Percentiles rank a stretch among this genome's conserved stretches.
Conservation (phyloP, 2,113 vertebrate genomes). For the Mobula birostris region DNA sequence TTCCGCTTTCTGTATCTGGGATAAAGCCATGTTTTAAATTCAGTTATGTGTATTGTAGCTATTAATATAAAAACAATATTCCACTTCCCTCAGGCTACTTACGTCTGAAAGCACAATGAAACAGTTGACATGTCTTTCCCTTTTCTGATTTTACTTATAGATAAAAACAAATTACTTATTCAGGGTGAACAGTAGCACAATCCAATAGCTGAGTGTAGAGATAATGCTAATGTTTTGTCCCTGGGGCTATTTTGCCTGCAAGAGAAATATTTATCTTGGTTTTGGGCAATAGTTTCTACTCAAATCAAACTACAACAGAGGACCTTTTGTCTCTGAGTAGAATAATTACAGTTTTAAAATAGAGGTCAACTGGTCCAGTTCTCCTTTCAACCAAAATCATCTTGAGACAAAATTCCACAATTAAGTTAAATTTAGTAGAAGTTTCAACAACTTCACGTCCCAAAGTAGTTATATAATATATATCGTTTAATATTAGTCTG, state of each 20-base stretch:
- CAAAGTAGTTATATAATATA: background rate
- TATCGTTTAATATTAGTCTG: too few species aligned
- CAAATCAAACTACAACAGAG: background rate
- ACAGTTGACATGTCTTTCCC: background rate
- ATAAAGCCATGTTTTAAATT: slow-evolving; percentile 23
- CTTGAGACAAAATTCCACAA: too few species aligned
- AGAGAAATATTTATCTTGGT: background rate
- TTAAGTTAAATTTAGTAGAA: background rate
- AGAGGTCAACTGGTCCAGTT: background rate
- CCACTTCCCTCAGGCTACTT: background rate
- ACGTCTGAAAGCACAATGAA: background rate
- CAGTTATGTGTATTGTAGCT: background rate
- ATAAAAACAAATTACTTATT: slow-evolving; percentile 17
- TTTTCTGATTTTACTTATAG: slow-evolving; percentile 19
- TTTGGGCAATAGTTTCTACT: background rate
- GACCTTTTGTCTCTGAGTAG: background rate
- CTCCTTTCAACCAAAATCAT: too few species aligned
- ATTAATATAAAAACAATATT: background rate
- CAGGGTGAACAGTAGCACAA: background rate
- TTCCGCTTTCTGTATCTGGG: background rate
- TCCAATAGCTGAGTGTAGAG: background rate
- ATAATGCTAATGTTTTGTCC: slow-evolving; percentile 9
- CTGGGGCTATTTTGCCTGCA: background rate
- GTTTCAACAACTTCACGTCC: background rate
- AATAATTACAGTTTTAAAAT: background rate